Evolutionary conservation across 2,888 invertebrate genomes (phyloP), one percentile per base, ranked within the genome.

Genomic region (Platycheirus rosarum): DNA sequence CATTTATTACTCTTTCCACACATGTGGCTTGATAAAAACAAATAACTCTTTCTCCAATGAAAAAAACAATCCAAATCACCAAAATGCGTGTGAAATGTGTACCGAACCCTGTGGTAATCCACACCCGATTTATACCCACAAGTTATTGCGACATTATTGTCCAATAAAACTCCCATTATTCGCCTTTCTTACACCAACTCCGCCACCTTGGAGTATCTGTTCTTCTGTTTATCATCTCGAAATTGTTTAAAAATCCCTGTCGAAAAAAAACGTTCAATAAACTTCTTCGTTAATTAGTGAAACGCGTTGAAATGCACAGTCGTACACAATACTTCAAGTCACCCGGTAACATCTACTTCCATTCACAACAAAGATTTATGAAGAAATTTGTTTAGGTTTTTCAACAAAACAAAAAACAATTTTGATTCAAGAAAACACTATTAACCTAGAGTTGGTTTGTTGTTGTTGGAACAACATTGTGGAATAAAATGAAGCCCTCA

Each of bases 271-370:
- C 20, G 37, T 55, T 82, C 82, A 82, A 77, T 82, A 82, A 82
- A 82, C 82, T 82, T 76, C 65, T 53, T 26, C 42, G 77, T 82
- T 82, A 77, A 82, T 82, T 82, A 51, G 82, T 49, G 62, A 60
- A 68, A 77, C 32, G 82, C 77, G 82, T 77, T 82, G 82, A 82
- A 77, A 63, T 73, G 51, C 77, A 82, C 66, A 71, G 23, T 49
- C 53, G 11, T 55, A 48, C 26, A 53, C 53, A 53, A 57, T n/a
- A 26, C 32, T 9, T 9, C 63, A 9, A 57, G 13, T 53, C 49
- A 44, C 26, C 29, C 26, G 6, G 26, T 7, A n/a, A 11, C 40
- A 26, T 18, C 9, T 13, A 49, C 11, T 11, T 53, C 20, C 48
- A 35, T 63, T 55, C 48, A 55, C 18, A 55, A 42, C 57, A 62